A percentile compares a stretch with the other conserved stretches of the same genome.
These are phyloP conservation scores for Campaea margaritaria DNA, from an alignment of 2,888 invertebrate species.

Conservation along the genomic window DNA sequence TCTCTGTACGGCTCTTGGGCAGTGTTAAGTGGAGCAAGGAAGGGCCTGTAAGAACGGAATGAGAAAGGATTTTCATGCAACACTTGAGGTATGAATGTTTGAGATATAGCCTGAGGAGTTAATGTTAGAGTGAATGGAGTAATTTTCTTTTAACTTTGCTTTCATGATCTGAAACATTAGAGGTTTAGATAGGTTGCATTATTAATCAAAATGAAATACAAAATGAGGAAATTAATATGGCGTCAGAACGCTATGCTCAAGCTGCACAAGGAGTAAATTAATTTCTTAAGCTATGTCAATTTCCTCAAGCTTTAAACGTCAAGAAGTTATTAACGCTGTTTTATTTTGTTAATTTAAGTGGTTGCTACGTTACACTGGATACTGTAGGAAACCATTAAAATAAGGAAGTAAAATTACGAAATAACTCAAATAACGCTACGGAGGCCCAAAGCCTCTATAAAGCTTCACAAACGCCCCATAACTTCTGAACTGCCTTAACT, in stretches of 20 bases:
- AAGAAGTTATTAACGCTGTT: too few species aligned
- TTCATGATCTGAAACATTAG: too few species aligned
- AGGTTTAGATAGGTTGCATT: too few species aligned
- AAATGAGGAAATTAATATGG: too few species aligned
- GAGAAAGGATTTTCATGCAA: constrained; percentile 16
- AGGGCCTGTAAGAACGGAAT: constrained; percentile 23
- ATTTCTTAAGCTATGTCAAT: too few species aligned
- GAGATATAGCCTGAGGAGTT: neutral
- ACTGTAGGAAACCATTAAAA: constrained; percentile 6
- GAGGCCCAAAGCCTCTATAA: constrained; percentile 7
- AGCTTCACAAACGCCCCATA: constrained; percentile 21
- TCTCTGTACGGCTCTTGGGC: constrained; percentile 28
- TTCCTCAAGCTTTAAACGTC: too few species aligned
- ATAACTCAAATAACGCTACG: constrained; percentile 14
- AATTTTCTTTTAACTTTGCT: neutral
- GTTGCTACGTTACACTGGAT: neutral
- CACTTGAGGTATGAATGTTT: neutral
- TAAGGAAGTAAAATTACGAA: constrained; percentile 14
- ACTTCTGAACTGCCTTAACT: constrained; percentile 24
- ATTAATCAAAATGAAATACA: too few species aligned
- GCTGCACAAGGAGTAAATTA: too few species aligned
- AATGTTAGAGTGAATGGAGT: neutral
- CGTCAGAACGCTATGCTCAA: too few species aligned
- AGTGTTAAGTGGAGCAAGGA: constrained; percentile 30
- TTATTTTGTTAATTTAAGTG: too few species aligned